Evolutionary conservation across 2,113 vertebrate genomes (phyloP).

Genomic region (Solea senegalensis): DNA sequence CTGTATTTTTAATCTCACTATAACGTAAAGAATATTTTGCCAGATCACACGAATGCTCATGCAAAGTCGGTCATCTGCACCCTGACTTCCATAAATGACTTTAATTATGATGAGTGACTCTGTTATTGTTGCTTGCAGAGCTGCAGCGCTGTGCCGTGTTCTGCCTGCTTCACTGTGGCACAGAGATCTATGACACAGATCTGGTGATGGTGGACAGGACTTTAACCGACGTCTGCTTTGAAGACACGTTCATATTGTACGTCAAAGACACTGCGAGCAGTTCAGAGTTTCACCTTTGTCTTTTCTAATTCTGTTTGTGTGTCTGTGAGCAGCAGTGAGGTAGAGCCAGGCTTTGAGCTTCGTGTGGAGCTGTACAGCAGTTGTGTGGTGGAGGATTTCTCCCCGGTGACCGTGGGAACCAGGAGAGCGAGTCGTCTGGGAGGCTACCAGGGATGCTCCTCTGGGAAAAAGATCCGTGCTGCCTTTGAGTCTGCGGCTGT

Average conservation of each 20-base stretch:
- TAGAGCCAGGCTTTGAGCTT: conserved; percentile 84
- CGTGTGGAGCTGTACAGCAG: conserved; percentile 87
- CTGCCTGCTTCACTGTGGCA: conserved; percentile 86
- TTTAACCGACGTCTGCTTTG: conserved; percentile 90
- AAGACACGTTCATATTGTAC: conserved; percentile 85
- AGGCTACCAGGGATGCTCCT: conserved; percentile 84
- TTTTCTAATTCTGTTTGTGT: neutral
- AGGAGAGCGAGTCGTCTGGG: conserved; percentile 82
- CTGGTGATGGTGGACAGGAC: conserved; percentile 90
- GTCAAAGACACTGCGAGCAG: conserved; percentile 22
- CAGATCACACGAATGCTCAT: neutral
- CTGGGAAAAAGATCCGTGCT: conserved; percentile 82
- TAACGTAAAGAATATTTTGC: neutral
- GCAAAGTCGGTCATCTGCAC: neutral
- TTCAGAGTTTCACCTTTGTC: neutral
- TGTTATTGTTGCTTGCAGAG: conserved; percentile 68
- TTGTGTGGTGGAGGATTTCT: conserved; percentile 77
- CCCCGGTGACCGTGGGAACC: conserved; percentile 56
- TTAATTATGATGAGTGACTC: neutral
- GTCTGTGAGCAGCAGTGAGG: conserved; percentile 67
- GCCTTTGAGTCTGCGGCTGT: conserved; percentile 78
- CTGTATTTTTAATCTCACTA: neutral
- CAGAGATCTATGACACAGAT: conserved; percentile 86
- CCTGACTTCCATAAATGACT: neutral
- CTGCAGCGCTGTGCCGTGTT: conserved; percentile 89